These are phyloP conservation scores for Anguilla marmorata DNA, from an alignment of 2,797 vertebrate species.

Conservation along the genomic window DNA sequence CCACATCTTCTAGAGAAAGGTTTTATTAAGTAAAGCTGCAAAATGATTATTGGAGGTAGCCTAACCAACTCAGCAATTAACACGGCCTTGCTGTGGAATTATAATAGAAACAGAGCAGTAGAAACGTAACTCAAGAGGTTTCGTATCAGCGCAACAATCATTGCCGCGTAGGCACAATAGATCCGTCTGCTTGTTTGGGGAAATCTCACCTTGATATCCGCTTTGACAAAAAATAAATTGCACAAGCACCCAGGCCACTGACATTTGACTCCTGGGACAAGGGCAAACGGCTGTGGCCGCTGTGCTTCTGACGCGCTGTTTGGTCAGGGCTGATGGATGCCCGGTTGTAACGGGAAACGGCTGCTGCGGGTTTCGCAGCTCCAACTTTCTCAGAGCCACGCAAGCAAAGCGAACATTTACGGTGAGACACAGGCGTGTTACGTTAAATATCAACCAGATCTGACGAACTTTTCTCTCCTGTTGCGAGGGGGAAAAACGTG, in stretches of 20 bases:
- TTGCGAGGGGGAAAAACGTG: not conserved
- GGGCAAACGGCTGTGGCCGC: constrained; percentile 55
- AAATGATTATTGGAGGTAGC: not conserved
- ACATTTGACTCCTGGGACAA: constrained; percentile 70
- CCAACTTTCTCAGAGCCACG: constrained; percentile 21
- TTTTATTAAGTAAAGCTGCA: not conserved
- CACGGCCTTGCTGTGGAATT: not conserved
- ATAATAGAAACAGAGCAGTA: not conserved
- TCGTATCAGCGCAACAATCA: constrained; percentile 55
- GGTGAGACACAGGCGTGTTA: not conserved
- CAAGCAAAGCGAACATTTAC: constrained; percentile 14
- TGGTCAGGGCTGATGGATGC: constrained; percentile 63
- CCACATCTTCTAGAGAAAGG: not conserved
- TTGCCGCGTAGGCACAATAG: constrained; percentile 54
- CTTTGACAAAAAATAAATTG: constrained; percentile 71
- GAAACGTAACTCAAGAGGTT: constrained; percentile 49
- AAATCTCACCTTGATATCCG: constrained; percentile 63
- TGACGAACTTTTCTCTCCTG: not conserved
- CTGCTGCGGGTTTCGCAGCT: constrained; percentile 42
- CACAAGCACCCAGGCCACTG: constrained; percentile 66
- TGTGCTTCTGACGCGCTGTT: constrained; percentile 56
- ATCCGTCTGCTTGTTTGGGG: constrained; percentile 62
- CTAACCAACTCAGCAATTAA: not conserved
- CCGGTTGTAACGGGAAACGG: constrained; percentile 53
- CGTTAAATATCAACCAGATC: not conserved